Evolutionary conservation across 2,888 invertebrate species (phyloP).

Genomic region (Sialis fuliginosa): DNA sequence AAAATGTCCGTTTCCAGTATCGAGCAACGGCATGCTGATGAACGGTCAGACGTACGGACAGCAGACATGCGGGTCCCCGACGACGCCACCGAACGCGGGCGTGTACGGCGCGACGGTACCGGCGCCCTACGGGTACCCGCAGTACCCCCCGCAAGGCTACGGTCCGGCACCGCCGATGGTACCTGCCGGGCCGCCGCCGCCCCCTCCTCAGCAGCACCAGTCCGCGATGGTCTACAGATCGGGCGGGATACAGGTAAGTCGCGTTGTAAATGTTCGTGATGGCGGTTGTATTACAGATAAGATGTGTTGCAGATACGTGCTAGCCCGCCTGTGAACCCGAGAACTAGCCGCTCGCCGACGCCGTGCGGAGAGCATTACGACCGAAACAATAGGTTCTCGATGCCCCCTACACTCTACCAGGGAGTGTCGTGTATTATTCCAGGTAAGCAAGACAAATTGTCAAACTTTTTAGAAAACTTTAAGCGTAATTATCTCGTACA

Average conservation of each 20-base stretch:
- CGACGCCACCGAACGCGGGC: too few species aligned
- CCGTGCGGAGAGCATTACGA: constrained; percentile 19
- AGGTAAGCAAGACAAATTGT: too few species aligned
- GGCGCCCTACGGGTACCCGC: not conserved
- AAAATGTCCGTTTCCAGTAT: too few species aligned
- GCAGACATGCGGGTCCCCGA: too few species aligned
- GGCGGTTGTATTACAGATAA: not conserved
- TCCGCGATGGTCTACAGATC: not conserved
- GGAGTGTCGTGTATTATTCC: constrained; percentile 23
- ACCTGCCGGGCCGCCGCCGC: not conserved
- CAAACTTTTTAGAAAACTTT: not conserved
- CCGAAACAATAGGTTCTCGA: constrained; percentile 18
- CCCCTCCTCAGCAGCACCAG: not conserved
- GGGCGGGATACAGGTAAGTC: not conserved
- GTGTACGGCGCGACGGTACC: too few species aligned
- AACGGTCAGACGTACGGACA: too few species aligned
- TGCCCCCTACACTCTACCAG: constrained; percentile 21
- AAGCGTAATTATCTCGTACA: not conserved
- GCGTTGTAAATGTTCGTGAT: not conserved
- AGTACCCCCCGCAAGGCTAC: not conserved
- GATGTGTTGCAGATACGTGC: constrained; percentile 12
- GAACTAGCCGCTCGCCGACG: constrained; percentile 25
- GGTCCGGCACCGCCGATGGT: not conserved
- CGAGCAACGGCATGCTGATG: too few species aligned
- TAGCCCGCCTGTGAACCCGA: constrained; percentile 16